Evolutionary conservation across 2,888 invertebrate genomes (phyloP), one percentile per base, ranked within the genome.

Genomic region (Epiblema foenella): DNA sequence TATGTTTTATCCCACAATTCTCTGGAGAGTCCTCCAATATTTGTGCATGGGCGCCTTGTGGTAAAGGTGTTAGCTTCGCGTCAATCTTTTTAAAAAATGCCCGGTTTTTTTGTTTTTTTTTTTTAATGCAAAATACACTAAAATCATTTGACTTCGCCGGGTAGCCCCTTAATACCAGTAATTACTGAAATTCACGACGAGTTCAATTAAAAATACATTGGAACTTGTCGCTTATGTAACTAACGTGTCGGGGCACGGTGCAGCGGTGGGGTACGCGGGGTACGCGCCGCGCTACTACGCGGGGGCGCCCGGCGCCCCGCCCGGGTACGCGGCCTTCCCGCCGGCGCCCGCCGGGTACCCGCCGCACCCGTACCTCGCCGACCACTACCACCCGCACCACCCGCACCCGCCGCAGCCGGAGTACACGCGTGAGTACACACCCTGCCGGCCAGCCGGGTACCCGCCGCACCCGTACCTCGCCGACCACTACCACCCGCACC

Each of bases 401-500:
- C 76, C 75, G 74, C 73, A 75, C 60, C 68, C 74, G 46, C 74
- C 75, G 29, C 80, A 77, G 71, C 75, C 77, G 63, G 89, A 90
- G 68, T 78, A 77, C 77, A 91, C 90, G 82, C 87, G 91, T 91
- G 77, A 74, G 73, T 59, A 46, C n/a, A n/a, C 49, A 1, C n/a
- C n/a, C 33, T 5, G 24, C 2, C 89, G 84, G 91, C 76, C 78
- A 70, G 84, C 79, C 73, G 81, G 81, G 59, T 86, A 86, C 81
- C 81, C 85, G 20, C 57, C 73, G 59, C 62, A 62, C 17, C 76
- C 75, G 73, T 39, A 1, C 5, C 15, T 8, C 0, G 5, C 9
- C 33, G 24, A 24, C 24, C 24, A 24, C 24, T 24, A 24, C 24
- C 24, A 24, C 24, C 24, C 24, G 24, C 24, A 24, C 24, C 24